phyloP scores from a whole-genome alignment of 2,797 vertebrate species.

The Anabas testudineus region DNA sequence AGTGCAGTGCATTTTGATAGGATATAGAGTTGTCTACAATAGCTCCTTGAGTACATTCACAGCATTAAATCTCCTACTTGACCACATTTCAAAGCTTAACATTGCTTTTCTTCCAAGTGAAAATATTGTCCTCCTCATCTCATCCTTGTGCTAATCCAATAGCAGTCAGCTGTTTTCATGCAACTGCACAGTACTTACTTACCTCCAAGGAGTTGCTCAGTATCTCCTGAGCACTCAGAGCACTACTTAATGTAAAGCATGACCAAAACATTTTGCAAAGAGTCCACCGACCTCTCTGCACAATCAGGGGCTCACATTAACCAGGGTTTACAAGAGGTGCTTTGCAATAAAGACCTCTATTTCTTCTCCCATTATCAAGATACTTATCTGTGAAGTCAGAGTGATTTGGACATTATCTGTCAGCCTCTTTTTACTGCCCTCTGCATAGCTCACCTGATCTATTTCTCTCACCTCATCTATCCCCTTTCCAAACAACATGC shows the following conservation, averaged over 20 bases:
- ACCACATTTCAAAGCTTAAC: conserved; percentile 50
- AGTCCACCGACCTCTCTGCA: conserved; percentile 31
- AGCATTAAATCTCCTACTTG: conserved; percentile 36
- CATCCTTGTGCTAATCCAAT: conserved; percentile 35
- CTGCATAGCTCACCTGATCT: conserved; percentile 26
- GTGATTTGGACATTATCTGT: conserved; percentile 47
- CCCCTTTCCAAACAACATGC: conserved; percentile 8
- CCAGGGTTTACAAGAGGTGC: conserved; percentile 41
- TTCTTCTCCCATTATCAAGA: conserved; percentile 39
- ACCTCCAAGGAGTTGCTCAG: conserved; percentile 31
- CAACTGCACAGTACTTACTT: conserved; percentile 25
- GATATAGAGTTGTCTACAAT: background rate
- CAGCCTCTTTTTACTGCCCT: conserved; percentile 32
- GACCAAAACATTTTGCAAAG: conserved; percentile 61
- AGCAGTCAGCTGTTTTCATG: conserved; percentile 36
- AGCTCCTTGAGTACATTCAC: background rate
- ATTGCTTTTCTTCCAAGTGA: conserved; percentile 35
- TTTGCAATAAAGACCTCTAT: conserved; percentile 51
- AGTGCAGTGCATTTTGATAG: background rate
- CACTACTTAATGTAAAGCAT: conserved; percentile 52
- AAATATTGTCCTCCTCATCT: conserved; percentile 47
- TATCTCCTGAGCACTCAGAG: conserved; percentile 35
- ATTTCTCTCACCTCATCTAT: conserved; percentile 21
- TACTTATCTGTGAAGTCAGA: conserved; percentile 41
- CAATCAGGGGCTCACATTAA: conserved; percentile 52